Base-by-base conservation (phyloP, 2,888 invertebrate genomes). In the Campoplex nolae region DNA sequence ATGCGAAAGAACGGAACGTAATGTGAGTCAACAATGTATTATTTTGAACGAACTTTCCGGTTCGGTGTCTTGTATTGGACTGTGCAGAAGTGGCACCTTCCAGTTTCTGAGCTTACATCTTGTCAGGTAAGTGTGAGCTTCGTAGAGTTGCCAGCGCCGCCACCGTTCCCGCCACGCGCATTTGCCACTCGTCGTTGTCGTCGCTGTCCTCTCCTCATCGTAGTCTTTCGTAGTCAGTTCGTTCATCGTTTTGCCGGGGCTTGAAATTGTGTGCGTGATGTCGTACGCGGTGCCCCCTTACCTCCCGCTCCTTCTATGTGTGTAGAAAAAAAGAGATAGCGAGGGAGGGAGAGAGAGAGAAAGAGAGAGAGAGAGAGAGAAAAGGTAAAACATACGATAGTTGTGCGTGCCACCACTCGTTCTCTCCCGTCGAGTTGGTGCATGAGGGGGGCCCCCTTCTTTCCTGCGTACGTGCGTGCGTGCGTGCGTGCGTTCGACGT, bases 21-120 rank as follows among this genome's bases (percentile, higher is more conserved):
- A 35, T 35, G n/a, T 35, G 11, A 13, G 32, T 56, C 8, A 67
- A 81, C 71, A 84, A 68, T 71, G 75, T 68, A 75, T 73, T 85
- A 88, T 89, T 89, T 90, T 85, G 90, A 89, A 90, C 92, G 92
- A 93, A 93, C 94, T 93, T 92, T 92, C 93, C 94, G 93, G 93
- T 92, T 92, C 94, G 94, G 93, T 92, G 94, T 93, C 94, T 94
- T 93, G 93, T 92, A 92, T 94, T 92, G 94, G 94, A 94, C 94
- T 94, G 94, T 93, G 94, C 93, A 92, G 92, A 92, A 92, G 92
- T 93, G 92, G 90, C 93, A 92, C 93, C 93, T 93, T 93, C 94
- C 94, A 94, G 92, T 94, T 93, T 93, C 92, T 91, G 93, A 94
- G 93, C 93, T 94, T 94, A 94, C 94, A 93, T 93, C 94, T 93